Conservation (phyloP, 1,140 invertebrate genomes). For the Mizuhopecten yessoensis region DNA sequence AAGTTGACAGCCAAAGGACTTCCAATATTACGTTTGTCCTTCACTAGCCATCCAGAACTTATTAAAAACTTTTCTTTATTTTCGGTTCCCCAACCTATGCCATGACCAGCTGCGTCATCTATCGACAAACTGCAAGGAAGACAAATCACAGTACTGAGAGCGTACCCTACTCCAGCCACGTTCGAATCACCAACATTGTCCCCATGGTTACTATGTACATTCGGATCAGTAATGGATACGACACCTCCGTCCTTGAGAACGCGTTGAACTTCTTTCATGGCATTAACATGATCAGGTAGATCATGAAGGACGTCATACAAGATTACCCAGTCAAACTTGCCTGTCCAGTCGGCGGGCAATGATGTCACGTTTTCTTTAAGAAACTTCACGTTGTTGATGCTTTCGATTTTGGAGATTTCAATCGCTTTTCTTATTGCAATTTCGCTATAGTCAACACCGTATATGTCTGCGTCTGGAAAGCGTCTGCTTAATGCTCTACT, state of each 20-base stretch:
- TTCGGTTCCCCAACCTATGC: slow-evolving; percentile 55
- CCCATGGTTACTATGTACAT: slow-evolving; percentile 45
- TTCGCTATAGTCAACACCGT: too few species aligned
- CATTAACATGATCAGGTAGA: too few species aligned
- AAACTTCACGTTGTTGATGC: slow-evolving; percentile 42
- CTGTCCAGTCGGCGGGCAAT: too few species aligned
- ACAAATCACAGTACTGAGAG: slow-evolving; percentile 52
- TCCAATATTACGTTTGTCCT: neutral
- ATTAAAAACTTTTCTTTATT: slow-evolving; percentile 37
- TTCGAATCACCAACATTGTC: slow-evolving; percentile 27
- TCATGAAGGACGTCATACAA: slow-evolving; percentile 56
- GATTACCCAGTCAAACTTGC: too few species aligned
- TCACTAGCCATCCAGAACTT: neutral
- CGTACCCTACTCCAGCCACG: slow-evolving; percentile 38
- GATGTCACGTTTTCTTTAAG: too few species aligned
- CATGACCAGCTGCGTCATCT: slow-evolving; percentile 46
- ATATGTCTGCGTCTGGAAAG: slow-evolving; percentile 42
- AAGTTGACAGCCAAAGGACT: neutral
- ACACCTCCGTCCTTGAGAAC: slow-evolving; percentile 50
- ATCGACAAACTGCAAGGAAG: too few species aligned
- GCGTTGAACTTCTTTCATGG: slow-evolving; percentile 43
- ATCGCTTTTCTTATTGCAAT: neutral
- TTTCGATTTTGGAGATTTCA: neutral
- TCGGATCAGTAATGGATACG: slow-evolving; percentile 46
- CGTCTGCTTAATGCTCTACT: neutral